Evolutionary conservation across 2,113 vertebrate genomes (phyloP).

Genomic region (Chionis minor): DNA sequence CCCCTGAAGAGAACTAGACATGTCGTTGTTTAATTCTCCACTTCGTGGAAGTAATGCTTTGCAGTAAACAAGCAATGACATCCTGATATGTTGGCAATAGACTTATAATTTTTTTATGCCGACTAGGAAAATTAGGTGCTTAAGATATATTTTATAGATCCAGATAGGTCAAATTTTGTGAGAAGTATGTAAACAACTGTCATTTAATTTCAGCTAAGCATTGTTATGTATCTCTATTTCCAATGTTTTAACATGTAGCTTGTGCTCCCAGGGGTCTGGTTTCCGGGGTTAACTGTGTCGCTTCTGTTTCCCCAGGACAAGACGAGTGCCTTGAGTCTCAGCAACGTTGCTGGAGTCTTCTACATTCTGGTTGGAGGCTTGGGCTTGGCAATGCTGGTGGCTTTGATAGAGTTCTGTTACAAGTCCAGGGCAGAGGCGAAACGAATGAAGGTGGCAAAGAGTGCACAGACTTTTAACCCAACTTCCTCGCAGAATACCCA

Average conservation of each 20-base stretch:
- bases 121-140: neutral
- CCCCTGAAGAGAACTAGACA: neutral
- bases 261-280: neutral
- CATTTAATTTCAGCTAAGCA: slow-evolving; percentile 1
- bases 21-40: slow-evolving; percentile 37
- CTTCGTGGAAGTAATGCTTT: slow-evolving; percentile 42
- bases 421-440: slow-evolving; percentile 99
- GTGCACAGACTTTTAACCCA: slow-evolving; percentile 97
- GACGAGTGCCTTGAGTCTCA: slow-evolving; percentile 99
- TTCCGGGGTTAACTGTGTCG: slow-evolving; percentile 45
- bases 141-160: slow-evolving; percentile 9
- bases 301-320: slow-evolving; percentile 91
- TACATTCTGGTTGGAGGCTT: slow-evolving; percentile 99
- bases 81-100: slow-evolving; percentile 36
- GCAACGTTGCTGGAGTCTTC: slow-evolving; percentile 99
- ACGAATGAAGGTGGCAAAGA: slow-evolving; percentile 99
- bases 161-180: slow-evolving; percentile 8
- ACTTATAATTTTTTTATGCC: neutral
- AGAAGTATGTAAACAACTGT: neutral
- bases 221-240: neutral
- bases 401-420: slow-evolving; percentile 99
- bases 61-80: slow-evolving; percentile 38
- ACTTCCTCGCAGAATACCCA: slow-evolving; percentile 99
- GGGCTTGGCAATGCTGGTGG: slow-evolving; percentile 99
- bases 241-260: neutral